Evolutionary conservation across 2,888 invertebrate genomes (phyloP).

Genomic region (Amorpha juglandis): DNA sequence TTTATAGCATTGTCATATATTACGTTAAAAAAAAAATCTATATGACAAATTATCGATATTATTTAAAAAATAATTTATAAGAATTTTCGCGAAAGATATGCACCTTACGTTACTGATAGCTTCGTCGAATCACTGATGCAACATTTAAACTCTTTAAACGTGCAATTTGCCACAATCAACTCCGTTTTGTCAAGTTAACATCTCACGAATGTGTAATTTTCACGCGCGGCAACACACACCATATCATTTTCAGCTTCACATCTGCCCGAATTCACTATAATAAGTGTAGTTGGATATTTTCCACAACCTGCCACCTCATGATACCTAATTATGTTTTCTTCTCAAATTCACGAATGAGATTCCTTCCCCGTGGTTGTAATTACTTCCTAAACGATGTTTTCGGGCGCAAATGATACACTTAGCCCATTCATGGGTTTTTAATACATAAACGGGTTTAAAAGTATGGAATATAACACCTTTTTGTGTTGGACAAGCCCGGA

Average conservation of each 20-base stretch:
- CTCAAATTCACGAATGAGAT: slow-evolving; percentile 36
- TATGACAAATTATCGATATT: too few species aligned
- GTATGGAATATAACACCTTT: slow-evolving; percentile 73
- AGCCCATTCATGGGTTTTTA: slow-evolving; percentile 58
- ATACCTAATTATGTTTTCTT: slow-evolving; percentile 11
- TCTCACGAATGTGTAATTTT: slow-evolving; percentile 14
- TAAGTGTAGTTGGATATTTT: slow-evolving; percentile 1
- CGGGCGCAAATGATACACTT: slow-evolving; percentile 59
- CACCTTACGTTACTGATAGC: not conserved
- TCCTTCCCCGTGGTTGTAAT: slow-evolving; percentile 48
- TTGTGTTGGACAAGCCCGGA: slow-evolving; percentile 64
- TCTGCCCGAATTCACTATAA: slow-evolving; percentile 16
- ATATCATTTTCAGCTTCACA: slow-evolving; percentile 18
- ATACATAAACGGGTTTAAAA: slow-evolving; percentile 55
- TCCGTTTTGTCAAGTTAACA: slow-evolving; percentile 20
- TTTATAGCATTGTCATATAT: too few species aligned
- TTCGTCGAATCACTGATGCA: slow-evolving; percentile 5
- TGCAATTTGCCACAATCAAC: slow-evolving; percentile 39
- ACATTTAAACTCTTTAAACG: slow-evolving; percentile 1
- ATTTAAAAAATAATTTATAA: not conserved
- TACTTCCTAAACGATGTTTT: slow-evolving; percentile 61
- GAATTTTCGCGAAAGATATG: not conserved
- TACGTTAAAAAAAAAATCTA: too few species aligned
- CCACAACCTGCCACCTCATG: not conserved
- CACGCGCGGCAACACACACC: not conserved